Evolutionary conservation across 2,113 vertebrate genomes (phyloP), one percentile per base, ranked within the genome.

Genomic region (Telmatochromis sp.): DNA sequence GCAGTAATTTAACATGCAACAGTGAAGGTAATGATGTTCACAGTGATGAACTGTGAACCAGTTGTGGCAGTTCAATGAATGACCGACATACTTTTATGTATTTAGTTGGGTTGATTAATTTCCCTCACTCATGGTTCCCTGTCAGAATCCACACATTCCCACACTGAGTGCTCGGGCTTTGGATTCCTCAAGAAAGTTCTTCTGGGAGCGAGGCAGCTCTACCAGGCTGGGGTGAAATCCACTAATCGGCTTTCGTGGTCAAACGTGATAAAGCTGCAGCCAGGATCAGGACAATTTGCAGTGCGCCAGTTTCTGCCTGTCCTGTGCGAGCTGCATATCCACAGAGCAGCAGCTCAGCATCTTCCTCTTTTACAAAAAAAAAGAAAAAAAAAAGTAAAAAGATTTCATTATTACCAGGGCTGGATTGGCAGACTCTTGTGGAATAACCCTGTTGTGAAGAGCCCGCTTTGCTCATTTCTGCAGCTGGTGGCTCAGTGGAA

Each of bases 161-260:
- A 84, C 80, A 50, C 88, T 35, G 73, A 86, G 33, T 10, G 85
- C 65, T 54, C 50, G 80, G 51, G 89, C 87, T 90, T 90, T 91
- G 92, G 91, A 91, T 86, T 88, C 89, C 85, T 87, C 84, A 47
- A 51, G 83, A 81, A 82, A 31, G 57, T 86, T 93, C 85, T 89
- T 90, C 15, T 4, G 91, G 88, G 95, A 93, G 60, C n/a, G 4
- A 21, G 37, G 85, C 94, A 42, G 84, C 89, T 89, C 85, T 28
- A 78, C 84, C 85, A 91, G 82, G 87, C 90, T 82, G 82, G 88
- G 89, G 86, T 85, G 89, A 92, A 96, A 96, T 95, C 95, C 95
- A 60, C 93, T 95, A 95, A 96, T 96, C 95, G 92, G 94, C 95
- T 96, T 95, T 95, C 86, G 91, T 95, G 92, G 94, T 92, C 95